Evolutionary conservation across 2,888 invertebrate species (phyloP).

Genomic region (Dermolepida albohirtum): DNA sequence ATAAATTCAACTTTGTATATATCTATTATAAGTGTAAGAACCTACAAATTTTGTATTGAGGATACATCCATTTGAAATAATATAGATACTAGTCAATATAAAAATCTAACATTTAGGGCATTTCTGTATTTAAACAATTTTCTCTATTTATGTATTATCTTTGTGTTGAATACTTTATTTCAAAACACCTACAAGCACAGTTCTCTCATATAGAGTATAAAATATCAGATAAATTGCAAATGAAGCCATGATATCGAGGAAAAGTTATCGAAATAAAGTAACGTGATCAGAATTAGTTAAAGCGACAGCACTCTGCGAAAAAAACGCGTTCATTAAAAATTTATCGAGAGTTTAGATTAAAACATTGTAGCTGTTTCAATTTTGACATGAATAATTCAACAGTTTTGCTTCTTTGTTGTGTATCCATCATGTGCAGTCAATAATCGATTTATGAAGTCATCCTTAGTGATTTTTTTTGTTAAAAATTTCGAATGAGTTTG

Average conservation of each 20-base stretch:
- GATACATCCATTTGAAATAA: too few species aligned
- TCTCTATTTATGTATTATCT: too few species aligned
- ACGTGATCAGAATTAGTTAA: conserved; percentile 4
- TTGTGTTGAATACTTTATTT: not conserved
- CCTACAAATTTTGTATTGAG: too few species aligned
- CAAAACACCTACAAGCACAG: not conserved
- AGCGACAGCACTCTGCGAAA: not conserved
- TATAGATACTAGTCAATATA: too few species aligned
- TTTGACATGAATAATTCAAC: conserved; percentile 26
- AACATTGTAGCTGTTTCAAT: conserved; percentile 25
- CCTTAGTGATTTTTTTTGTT: not conserved
- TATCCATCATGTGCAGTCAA: conserved; percentile 21
- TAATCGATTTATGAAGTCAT: not conserved
- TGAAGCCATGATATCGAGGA: not conserved
- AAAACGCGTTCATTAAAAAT: conserved; percentile 9
- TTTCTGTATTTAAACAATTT: too few species aligned
- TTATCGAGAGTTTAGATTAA: conserved; percentile 14
- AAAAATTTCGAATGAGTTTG: conserved; percentile 1
- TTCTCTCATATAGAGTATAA: not conserved
- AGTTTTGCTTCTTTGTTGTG: not conserved
- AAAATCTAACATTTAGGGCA: too few species aligned
- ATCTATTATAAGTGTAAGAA: too few species aligned
- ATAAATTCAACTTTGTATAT: too few species aligned
- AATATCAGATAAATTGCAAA: conserved; percentile 16
- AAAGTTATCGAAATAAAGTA: not conserved